These are phyloP conservation scores for Nomada flava DNA, from an alignment of 2,888 invertebrate genomes.

Conservation along the genomic window DNA sequence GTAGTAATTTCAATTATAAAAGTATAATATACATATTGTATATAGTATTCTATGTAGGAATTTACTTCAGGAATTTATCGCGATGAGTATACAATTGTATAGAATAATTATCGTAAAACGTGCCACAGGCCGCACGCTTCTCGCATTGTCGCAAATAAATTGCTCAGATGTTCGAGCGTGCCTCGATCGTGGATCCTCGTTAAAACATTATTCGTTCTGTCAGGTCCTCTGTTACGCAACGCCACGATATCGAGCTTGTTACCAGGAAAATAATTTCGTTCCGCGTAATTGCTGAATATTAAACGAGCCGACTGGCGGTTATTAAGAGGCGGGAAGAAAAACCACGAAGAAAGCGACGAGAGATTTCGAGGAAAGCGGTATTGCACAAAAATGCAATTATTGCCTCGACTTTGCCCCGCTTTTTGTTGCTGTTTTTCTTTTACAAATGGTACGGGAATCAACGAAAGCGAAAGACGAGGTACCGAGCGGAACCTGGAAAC, in stretches of 20 bases:
- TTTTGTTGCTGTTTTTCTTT: neutral
- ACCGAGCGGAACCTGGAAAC: neutral
- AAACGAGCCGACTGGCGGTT: constrained; percentile 35
- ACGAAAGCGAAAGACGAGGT: neutral
- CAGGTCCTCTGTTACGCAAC: constrained; percentile 30
- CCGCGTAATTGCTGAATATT: constrained; percentile 56
- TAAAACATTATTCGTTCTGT: constrained; percentile 26
- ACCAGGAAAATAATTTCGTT: constrained; percentile 49
- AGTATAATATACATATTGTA: no score
- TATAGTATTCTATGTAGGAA: no score
- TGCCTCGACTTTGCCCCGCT: neutral
- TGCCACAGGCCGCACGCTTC: neutral
- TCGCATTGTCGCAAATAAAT: constrained; percentile 21
- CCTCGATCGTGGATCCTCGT: constrained; percentile 21
- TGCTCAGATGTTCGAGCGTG: neutral
- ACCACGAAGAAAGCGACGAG: constrained; percentile 6
- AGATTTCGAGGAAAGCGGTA: constrained; percentile 37
- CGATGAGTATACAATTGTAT: no score
- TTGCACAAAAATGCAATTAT: constrained; percentile 47
- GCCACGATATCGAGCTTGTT: constrained; percentile 37
- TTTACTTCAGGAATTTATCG: no score
- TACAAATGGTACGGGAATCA: no score
- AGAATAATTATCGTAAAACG: neutral
- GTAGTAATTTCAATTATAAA: no score
- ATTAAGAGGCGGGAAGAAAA: constrained; percentile 34